These are phyloP conservation scores for Xestia xanthographa DNA, from an alignment of 2,888 invertebrate species.

Conservation along the genomic window DNA sequence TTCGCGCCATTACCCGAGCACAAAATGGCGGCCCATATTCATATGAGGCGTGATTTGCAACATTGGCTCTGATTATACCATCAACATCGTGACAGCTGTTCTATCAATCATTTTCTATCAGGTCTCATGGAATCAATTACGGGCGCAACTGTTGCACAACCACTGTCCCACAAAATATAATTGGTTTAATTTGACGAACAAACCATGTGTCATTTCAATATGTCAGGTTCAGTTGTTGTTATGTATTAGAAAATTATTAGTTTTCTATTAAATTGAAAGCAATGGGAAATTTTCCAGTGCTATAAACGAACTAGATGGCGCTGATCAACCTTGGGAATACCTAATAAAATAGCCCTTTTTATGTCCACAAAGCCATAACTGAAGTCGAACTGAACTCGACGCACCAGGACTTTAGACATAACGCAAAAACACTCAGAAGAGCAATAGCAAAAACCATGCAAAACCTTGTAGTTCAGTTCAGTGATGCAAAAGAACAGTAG, in stretches of 20 bases:
- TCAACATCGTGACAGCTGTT: conserved; percentile 66
- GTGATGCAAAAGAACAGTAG: too few relatives aligned
- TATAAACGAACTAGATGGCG: too few relatives aligned
- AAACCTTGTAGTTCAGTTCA: too few relatives aligned
- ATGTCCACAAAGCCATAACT: too few relatives aligned
- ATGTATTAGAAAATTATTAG: conserved; percentile 23
- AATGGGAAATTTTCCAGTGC: too few relatives aligned
- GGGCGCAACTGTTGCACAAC: conserved; percentile 63
- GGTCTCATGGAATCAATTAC: conserved; percentile 67
- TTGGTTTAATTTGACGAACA: conserved; percentile 62
- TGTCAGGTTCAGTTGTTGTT: conserved; percentile 41
- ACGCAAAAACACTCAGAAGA: too few relatives aligned
- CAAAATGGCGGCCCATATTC: conserved; percentile 62
- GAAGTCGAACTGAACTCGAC: too few relatives aligned
- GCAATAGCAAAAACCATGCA: too few relatives aligned
- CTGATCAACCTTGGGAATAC: too few relatives aligned
- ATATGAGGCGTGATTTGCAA: conserved; percentile 65
- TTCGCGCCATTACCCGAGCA: conserved; percentile 60
- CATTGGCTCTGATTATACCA: conserved; percentile 66
- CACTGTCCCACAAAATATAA: conserved; percentile 64
- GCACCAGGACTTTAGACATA: too few relatives aligned
- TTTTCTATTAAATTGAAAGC: background rate
- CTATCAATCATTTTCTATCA: conserved; percentile 68
- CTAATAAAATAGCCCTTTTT: too few relatives aligned
- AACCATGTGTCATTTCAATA: conserved; percentile 52